Conservation (phyloP, 2,888 invertebrate genomes). For the Dryadula phaetusa region DNA sequence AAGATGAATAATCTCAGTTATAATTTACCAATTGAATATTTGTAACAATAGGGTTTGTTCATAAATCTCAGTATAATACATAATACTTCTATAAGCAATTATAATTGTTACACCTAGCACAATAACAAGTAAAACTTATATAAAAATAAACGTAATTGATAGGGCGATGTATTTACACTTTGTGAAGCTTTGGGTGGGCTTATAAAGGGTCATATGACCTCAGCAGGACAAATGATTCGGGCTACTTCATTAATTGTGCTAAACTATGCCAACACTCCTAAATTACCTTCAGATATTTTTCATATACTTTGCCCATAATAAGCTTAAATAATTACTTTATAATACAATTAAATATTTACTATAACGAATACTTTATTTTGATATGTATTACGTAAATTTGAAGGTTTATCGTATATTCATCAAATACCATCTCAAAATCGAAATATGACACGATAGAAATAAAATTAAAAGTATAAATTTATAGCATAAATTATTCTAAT, state of each 20-base stretch:
- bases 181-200: constrained; percentile 62
- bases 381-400: background rate
- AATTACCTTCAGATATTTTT: constrained; percentile 63
- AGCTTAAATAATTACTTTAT: too few relatives aligned
- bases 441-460: too few relatives aligned
- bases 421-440: background rate
- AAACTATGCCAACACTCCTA: constrained; percentile 74
- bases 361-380: too few relatives aligned
- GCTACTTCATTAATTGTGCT: constrained; percentile 80
- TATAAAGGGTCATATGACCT: constrained; percentile 59
- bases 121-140: background rate
- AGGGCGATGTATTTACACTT: constrained; percentile 57
- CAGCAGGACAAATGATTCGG: constrained; percentile 79
- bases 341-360: too few relatives aligned
- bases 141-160: constrained; percentile 22
- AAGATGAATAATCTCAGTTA: too few relatives aligned
- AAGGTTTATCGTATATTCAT: background rate
- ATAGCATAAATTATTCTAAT: constrained; percentile 15
- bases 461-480: background rate
- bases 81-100: background rate
- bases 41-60: too few relatives aligned
- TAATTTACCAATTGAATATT: too few relatives aligned
- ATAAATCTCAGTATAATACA: background rate
- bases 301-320: background rate
- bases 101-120: too few relatives aligned